Evolutionary conservation across 2,113 vertebrate species (phyloP).

Genomic region (Anser brachyrhynchus): DNA sequence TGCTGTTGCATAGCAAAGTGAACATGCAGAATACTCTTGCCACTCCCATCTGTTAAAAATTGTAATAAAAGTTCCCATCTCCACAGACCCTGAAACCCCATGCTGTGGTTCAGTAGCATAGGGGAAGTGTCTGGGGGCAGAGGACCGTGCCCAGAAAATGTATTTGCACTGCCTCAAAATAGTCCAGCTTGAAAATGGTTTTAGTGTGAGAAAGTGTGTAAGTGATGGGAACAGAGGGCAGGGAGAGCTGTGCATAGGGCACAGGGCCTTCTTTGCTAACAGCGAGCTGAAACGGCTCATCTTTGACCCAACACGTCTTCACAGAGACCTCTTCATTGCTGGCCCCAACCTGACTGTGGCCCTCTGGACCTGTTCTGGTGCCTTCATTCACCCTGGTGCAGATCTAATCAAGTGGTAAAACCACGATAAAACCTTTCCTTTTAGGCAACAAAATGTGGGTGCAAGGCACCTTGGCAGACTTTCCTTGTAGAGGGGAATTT

Average conservation of each 20-base stretch:
- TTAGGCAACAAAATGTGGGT: not conserved
- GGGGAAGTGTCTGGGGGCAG: not conserved
- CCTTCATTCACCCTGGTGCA: not conserved
- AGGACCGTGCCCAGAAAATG: not conserved
- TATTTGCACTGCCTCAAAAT: not conserved
- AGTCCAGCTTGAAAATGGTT: not conserved
- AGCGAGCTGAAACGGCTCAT: not conserved
- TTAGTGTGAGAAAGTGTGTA: rapidly evolving
- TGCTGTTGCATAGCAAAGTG: not conserved
- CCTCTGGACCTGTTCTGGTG: not conserved
- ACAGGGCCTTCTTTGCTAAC: not conserved
- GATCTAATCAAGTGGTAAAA: not conserved
- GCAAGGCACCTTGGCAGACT: not conserved
- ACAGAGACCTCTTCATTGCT: not conserved
- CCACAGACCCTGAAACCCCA: not conserved
- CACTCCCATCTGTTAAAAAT: not conserved
- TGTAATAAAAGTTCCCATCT: not conserved
- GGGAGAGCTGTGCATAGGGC: not conserved
- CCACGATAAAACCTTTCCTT: not conserved
- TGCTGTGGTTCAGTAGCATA: not conserved
- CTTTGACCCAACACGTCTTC: not conserved
- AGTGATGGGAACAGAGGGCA: not conserved
- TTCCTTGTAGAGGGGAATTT: not conserved
- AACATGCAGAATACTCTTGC: not conserved
- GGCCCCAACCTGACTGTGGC: not conserved